A percentile compares a stretch with the other conserved stretches of the same genome.
These are phyloP conservation scores for Dicrostonyx torquatus DNA, from an alignment of 2,797 vertebrate species.

Conservation along the genomic window DNA sequence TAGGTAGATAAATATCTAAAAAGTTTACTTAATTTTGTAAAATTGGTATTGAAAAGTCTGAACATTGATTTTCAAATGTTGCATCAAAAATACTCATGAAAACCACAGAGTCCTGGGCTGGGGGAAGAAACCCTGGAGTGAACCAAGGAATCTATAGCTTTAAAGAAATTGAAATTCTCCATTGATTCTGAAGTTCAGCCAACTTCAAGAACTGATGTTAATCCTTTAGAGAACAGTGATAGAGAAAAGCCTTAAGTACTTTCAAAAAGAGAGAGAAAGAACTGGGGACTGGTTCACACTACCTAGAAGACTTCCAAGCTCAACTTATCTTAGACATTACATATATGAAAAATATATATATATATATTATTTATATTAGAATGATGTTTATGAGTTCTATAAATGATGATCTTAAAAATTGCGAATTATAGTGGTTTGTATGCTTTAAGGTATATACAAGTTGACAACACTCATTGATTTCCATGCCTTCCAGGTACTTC, in stretches of 20 bases:
- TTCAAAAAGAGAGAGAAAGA: neutral
- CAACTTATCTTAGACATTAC: neutral
- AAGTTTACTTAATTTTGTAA: neutral
- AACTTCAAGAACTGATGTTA: slow-evolving; percentile 5
- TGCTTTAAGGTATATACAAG: neutral
- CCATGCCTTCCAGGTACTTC: neutral
- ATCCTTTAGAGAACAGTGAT: neutral
- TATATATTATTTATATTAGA: neutral
- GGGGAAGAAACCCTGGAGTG: neutral
- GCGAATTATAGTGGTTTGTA: neutral
- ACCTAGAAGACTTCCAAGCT: neutral
- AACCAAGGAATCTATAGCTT: neutral
- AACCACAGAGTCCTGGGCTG: neutral
- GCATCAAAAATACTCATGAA: slow-evolving; percentile 11
- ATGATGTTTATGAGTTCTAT: neutral
- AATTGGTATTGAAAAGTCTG: neutral
- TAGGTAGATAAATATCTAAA: neutral
- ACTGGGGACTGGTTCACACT: neutral
- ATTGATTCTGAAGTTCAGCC: neutral
- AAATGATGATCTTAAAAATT: neutral
- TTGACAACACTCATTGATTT: neutral
- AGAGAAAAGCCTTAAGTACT: neutral
- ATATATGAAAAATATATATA: neutral
- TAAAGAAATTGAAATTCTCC: slow-evolving; percentile 31
- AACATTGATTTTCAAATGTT: slow-evolving; percentile 16